Base-by-base conservation (phyloP, 2,113 vertebrate genomes). In the Mola mola region DNA sequence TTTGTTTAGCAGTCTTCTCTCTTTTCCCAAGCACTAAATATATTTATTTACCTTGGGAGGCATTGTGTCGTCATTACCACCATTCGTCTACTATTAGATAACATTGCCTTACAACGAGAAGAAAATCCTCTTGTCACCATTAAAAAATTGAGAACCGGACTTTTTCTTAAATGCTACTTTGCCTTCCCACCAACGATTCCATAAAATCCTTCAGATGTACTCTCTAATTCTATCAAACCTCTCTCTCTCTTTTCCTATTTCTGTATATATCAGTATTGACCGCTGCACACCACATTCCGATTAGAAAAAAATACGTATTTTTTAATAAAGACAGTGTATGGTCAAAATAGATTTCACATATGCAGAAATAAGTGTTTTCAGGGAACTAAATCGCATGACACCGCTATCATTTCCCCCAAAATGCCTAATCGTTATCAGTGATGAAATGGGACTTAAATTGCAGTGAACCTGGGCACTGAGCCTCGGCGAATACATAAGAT, bases 31-130 rank as follows among this genome's bases (percentile, higher is more conserved):
- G 60, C 4, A 22, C 33, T 22, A 49, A 53, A 84, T 75, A 83
- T 66, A 42, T 89, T 66, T 90, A 74, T 87, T 89, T 87, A 87
- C 80, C 72, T 84, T 61, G 16, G 36, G 66, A 78, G 62, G 25
- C 67, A 77, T 70, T 80, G 67, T 73, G 37, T 75, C 87, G 66
- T 62, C 67, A 84, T 85, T 80, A 63, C 72, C 29, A 53, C 81
- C 69, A 84, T 83, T 65, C 59, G 43, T 81, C 66, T 67, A 76
- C 73, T 72, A 77, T 79, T 82, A 86, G 76, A 88, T 82, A 89
- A 62, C 55, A 65, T 52, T 79, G 29, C 25, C 31, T 72, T 82
- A 41, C 22, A 65, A 55, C 15, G 7, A 8, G 31, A 8, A 72
- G 28, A 48, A 85, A 88, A 75, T 79, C 79, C 82, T 69, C 64